These are phyloP conservation scores for Hirtodrosophila cameraria DNA, from an alignment of 2,888 invertebrate species.

Conservation along the genomic window DNA sequence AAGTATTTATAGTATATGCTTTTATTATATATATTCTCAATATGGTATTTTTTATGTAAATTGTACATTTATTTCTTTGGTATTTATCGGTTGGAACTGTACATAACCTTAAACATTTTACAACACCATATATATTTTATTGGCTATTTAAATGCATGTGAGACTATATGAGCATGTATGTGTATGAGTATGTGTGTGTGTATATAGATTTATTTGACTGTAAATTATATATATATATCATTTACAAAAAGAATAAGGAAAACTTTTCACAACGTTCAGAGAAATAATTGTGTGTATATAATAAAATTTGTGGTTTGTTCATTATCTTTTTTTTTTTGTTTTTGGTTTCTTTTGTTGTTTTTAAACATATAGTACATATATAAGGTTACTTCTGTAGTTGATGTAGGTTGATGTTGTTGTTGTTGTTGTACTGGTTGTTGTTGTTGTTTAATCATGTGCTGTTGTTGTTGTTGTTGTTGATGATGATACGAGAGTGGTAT, in stretches of 20 bases:
- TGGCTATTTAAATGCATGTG: slow-evolving; percentile 58
- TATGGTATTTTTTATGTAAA: slow-evolving; percentile 31
- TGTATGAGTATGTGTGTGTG: slow-evolving; percentile 13
- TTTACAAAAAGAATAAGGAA: slow-evolving; percentile 34
- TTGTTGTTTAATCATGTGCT: slow-evolving; percentile 56
- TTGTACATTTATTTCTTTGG: slow-evolving; percentile 52
- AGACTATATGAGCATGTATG: slow-evolving; percentile 29
- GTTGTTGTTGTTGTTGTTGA: slow-evolving; percentile 54
- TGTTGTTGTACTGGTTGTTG: slow-evolving; percentile 53
- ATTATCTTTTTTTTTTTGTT: slow-evolving; percentile 15
- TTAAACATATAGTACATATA: slow-evolving; percentile 45
- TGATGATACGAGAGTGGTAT: slow-evolving; percentile 53
- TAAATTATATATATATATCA: slow-evolving; percentile 21
- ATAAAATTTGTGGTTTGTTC: slow-evolving; percentile 32
- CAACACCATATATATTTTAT: slow-evolving; percentile 52
- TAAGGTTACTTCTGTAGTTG: slow-evolving; percentile 58
- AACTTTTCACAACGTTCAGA: slow-evolving; percentile 61
- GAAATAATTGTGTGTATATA: slow-evolving; percentile 40
- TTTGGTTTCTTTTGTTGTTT: slow-evolving; percentile 32
- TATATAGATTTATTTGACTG: slow-evolving; percentile 21
- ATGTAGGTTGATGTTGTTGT: slow-evolving; percentile 57
- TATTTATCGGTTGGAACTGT: slow-evolving; percentile 54
- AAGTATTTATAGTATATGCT: slow-evolving; percentile 17
- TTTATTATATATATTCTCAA: slow-evolving; percentile 3
- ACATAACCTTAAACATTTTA: slow-evolving; percentile 68